Conservation (phyloP, 2,113 vertebrate genomes). For the Saguinus midas region DNA sequence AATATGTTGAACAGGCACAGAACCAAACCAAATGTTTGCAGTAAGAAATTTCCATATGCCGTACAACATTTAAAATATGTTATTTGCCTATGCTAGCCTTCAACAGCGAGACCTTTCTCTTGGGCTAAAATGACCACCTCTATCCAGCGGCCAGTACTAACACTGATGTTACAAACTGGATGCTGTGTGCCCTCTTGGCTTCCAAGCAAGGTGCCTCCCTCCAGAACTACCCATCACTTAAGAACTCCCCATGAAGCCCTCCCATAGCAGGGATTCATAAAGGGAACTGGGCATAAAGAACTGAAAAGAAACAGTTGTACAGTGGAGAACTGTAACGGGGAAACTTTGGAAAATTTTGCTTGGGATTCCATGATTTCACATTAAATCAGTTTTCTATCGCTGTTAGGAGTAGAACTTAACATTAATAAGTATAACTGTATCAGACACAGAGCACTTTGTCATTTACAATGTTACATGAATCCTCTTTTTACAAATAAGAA, state of each 20-base stretch:
- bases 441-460: not conserved
- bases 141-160: conserved; percentile 70
- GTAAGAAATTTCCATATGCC: conserved; percentile 78
- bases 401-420: not conserved
- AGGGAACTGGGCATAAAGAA: not conserved
- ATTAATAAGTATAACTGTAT: not conserved
- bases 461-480: too few relatives aligned
- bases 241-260: not conserved
- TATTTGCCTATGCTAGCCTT: conserved; percentile 71
- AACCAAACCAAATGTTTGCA: conserved; percentile 79
- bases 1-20: conserved; percentile 71
- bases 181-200: conserved; percentile 52
- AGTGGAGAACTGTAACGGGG: not conserved
- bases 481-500: not conserved
- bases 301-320: not conserved
- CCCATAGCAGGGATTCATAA: not conserved
- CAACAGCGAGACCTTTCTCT: conserved; percentile 74
- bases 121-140: conserved; percentile 60
- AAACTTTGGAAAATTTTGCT: not conserved
- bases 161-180: conserved; percentile 54
- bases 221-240: not conserved
- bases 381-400: conserved; percentile 12
- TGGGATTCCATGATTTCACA: conserved; percentile 27
- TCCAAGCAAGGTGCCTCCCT: conserved; percentile 52
- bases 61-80: conserved; percentile 73